Evolutionary conservation across 2,888 invertebrate species (phyloP), one percentile per base, ranked within the genome.

Genomic region (Athalia rosae): DNA sequence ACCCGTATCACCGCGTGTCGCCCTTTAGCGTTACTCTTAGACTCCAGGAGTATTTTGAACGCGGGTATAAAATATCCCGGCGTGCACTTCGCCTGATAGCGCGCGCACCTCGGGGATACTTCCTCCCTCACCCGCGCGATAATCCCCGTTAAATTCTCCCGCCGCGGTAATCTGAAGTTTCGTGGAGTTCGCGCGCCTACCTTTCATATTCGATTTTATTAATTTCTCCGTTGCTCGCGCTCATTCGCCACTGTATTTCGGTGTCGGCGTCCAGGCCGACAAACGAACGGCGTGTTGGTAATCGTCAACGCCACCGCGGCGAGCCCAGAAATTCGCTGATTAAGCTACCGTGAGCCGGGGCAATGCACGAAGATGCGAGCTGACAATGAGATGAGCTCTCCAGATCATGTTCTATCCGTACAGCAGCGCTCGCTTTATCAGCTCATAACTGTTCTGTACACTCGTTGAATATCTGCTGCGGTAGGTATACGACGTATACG

Each of bases 291-390:
- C 45, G 15, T 43, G 71, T 58, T 58, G 71, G 71, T 71, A 58
- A 71, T 71, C 71, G 71, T 71, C 56, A 71, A 71, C 71, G 45
- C 71, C 71, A 56, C 43, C 9, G 41, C 56, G 71, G 71, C n/a
- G 58, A 58, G 71, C 58, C 58, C 45, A 58, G 71, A 28, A 71
- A 71, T 58, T 28, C 45, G 71, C 71, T 71, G 71, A 71, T 71
- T 71, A 71, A 71, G 71, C 53, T n/a, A 53, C 7, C 11, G n/a
- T n/a, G n/a, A 53, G 9, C 4, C n/a, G 9, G 9, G 53, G 53
- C 9, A n/a, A 53, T 4, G 71, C 13, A 13, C n/a, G 58, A 56
- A 56, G 56, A 56, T 71, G 45, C 50, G 41, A 43, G 13, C 56
- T 50, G 28, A n/a, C n/a, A n/a, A n/a, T n/a, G n/a, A 15, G 9